phyloP scores from a whole-genome alignment of 2,113 vertebrate genomes.

The Ageneiosus marmoratus region DNA sequence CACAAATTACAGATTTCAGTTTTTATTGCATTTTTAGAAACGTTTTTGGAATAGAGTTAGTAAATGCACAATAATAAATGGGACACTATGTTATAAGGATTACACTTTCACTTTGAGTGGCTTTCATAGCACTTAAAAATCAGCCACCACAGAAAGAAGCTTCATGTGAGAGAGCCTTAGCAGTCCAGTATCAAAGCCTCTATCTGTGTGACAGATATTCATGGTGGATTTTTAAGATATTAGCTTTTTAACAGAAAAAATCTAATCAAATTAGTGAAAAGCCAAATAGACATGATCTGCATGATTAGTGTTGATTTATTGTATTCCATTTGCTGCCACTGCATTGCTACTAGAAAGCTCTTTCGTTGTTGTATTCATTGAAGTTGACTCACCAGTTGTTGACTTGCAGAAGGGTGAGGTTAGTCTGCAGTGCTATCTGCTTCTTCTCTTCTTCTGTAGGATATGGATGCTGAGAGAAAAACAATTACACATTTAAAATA shows the following conservation, averaged over 20 bases:
- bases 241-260: too few species aligned
- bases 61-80: background rate
- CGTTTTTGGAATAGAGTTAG: too few species aligned
- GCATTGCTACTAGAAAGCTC: background rate
- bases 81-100: background rate
- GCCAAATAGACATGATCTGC: background rate
- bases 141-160: background rate
- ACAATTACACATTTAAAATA: background rate
- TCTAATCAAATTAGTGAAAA: too few species aligned
- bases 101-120: background rate
- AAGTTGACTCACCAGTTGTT: constrained; percentile 82
- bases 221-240: too few species aligned
- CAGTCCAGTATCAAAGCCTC: background rate
- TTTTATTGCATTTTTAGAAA: too few species aligned
- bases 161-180: background rate
- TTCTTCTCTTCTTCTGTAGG: constrained; percentile 89
- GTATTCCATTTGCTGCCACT: background rate
- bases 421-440: constrained; percentile 86
- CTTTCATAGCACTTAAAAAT: background rate
- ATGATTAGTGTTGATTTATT: background rate
- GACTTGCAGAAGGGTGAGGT: constrained; percentile 84
- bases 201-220: background rate
- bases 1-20: too few species aligned
- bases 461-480: constrained; percentile 78
- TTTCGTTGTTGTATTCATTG: background rate